Percentiles rank a stretch among this genome's conserved stretches.
phyloP scores from a whole-genome alignment of 2,797 vertebrate genomes.

The Prunella strophiata region DNA sequence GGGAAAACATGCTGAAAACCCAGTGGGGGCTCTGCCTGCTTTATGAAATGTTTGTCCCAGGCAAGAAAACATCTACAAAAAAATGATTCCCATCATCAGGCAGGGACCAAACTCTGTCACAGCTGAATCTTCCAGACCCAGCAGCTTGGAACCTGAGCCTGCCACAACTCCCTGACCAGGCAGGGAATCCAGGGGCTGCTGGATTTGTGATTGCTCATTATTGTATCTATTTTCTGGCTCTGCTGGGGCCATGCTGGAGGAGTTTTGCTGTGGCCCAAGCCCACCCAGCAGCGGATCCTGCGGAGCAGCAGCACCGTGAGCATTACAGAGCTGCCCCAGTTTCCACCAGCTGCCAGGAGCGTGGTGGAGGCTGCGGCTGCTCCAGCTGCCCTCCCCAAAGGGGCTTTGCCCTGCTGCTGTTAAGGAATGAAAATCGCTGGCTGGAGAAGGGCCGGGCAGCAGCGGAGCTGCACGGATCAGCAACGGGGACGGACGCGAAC shows the following conservation, averaged over 20 bases:
- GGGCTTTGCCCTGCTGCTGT: neutral
- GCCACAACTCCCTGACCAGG: fast-evolving
- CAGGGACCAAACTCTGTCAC: neutral
- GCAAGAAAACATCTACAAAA: neutral
- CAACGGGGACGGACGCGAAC: neutral
- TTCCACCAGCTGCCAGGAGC: slow-evolving; percentile 15
- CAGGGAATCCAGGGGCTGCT: neutral
- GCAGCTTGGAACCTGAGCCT: fast-evolving
- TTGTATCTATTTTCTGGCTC: fast-evolving
- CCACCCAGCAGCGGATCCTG: neutral
- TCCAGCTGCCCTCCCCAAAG: neutral
- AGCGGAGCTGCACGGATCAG: neutral
- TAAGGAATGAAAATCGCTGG: slow-evolving; percentile 30
- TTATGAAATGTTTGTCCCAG: neutral
- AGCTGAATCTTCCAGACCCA: neutral
- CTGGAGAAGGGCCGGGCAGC: neutral
- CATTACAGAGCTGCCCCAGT: slow-evolving; percentile 33
- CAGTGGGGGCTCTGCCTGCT: neutral
- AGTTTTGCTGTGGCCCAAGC: neutral
- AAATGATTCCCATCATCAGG: fast-evolving
- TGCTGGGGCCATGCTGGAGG: neutral
- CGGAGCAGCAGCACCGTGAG: neutral
- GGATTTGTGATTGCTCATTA: neutral
- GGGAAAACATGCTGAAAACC: neutral
- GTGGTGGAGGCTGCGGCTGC: neutral